Conservation (phyloP, 2,113 vertebrate species). For the Leptobrachium leishanense region DNA sequence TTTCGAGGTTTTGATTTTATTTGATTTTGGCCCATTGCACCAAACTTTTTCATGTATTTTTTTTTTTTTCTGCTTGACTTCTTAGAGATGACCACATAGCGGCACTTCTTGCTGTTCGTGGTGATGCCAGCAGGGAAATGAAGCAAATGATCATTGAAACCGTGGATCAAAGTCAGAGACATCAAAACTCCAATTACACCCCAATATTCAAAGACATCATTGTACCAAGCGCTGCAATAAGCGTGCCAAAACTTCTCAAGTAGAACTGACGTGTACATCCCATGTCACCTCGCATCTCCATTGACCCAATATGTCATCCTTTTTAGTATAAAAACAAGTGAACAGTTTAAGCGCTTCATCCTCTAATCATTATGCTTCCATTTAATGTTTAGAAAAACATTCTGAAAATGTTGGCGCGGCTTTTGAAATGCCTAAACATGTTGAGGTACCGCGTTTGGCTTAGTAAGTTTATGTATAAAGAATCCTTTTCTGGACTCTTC, state of each 20-base stretch:
- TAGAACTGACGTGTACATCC: conserved; percentile 55
- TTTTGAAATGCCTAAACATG: no score
- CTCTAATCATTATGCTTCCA: neutral
- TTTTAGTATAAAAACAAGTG: no score
- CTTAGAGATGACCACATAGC: conserved; percentile 91
- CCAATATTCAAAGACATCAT: conserved; percentile 91
- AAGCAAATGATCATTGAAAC: conserved; percentile 94
- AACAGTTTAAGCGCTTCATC: neutral
- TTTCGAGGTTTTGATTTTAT: no score
- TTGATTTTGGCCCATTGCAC: no score
- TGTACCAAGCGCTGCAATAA: conserved; percentile 82
- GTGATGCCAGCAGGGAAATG: conserved; percentile 92
- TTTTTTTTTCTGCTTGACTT: neutral
- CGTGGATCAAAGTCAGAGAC: conserved; percentile 81
- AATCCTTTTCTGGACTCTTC: neutral
- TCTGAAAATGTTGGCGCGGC: no score
- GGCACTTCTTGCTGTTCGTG: conserved; percentile 85
- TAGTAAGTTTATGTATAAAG: no score
- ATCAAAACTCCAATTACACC: conserved; percentile 67
- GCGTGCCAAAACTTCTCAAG: conserved; percentile 91
- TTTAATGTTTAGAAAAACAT: no score
- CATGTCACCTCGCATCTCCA: no score
- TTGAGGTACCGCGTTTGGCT: no score
- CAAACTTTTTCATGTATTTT: no score
- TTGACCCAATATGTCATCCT: no score